Base-by-base conservation (phyloP, 2,797 vertebrate genomes). In the Chloroceryle amazona region DNA sequence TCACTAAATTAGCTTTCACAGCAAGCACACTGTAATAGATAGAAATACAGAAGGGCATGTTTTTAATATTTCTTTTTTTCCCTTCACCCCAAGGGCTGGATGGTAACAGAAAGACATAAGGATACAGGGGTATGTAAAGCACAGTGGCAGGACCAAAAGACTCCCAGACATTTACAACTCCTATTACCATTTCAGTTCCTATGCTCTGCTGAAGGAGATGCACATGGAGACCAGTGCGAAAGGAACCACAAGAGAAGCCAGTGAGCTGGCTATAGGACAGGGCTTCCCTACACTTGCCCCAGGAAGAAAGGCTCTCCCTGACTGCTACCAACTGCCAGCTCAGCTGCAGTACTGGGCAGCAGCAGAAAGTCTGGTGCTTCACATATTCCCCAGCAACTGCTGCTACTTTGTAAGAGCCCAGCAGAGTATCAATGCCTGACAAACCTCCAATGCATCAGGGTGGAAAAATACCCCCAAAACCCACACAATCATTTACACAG, bases 241-340 rank as follows among this genome's bases (percentile, higher is more conserved):
- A 81, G 10, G 41, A 54, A 87, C 25, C 1, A 18, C 3, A 15
- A 37, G 47, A 66, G 20, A 76, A 60, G 9, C 23, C 13, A 54
- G 73, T 2, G 6, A 73, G 13, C 11, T 39, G 20, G 17, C n/a
- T 26, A 4, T 4, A 3, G 4, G n/a, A 31, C 25, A 21, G 49
- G 2, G 13, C n/a, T 42, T 33, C 60, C 26, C 14, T 65, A 3
- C 0, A 0, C 21, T 19, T 85, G 6, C 33, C 26, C 42, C 6
- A 7, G 31, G 21, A 3, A 12, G 26, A 37, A 35, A 29, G 21
- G 26, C 5, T 58, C 55, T 49, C 23, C 37, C 37, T 5, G 13
- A 44, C 21, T 46, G 13, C 41, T 39, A 21, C 23, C 33, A 39
- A 54, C 28, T 0, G 1, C 29, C 21, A 35, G 23, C 55, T 60